Percentiles rank a stretch among this genome's conserved stretches.
These are phyloP conservation scores for Triplophysa rosa DNA, from an alignment of 2,113 vertebrate species.

Conservation along the genomic window DNA sequence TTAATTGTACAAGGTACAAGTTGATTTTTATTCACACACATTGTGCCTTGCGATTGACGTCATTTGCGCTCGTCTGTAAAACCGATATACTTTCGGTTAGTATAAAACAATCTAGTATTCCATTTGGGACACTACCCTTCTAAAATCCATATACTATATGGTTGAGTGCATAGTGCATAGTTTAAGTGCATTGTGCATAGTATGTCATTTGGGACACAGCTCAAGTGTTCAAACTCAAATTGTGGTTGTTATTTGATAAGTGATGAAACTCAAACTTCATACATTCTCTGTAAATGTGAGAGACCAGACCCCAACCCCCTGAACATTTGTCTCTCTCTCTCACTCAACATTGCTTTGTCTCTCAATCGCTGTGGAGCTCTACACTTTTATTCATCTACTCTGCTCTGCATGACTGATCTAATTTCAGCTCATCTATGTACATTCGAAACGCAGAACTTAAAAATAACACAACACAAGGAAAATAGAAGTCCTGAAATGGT, in stretches of 20 bases:
- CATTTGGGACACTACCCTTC: too few species aligned
- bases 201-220: too few species aligned
- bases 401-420: conserved; percentile 68
- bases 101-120: too few species aligned
- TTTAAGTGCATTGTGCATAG: too few species aligned
- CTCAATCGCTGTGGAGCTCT: conserved; percentile 4
- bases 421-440: conserved; percentile 67
- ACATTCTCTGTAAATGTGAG: neutral
- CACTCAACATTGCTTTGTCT: conserved; percentile 2
- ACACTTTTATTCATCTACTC: neutral
- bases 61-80: too few species aligned
- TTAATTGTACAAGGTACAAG: too few species aligned
- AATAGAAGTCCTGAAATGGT: conserved; percentile 59
- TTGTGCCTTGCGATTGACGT: too few species aligned
- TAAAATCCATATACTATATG: too few species aligned
- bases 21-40: too few species aligned
- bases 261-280: neutral
- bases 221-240: neutral
- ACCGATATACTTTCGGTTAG: too few species aligned
- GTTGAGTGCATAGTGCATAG: too few species aligned
- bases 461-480: conserved; percentile 69
- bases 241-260: conserved; percentile 6
- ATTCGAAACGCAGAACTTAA: conserved; percentile 59
- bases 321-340: neutral
- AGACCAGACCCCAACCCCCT: neutral